Conservation (phyloP, 64 coral and sea anemone species). For the Actinia tenebrosa region DNA sequence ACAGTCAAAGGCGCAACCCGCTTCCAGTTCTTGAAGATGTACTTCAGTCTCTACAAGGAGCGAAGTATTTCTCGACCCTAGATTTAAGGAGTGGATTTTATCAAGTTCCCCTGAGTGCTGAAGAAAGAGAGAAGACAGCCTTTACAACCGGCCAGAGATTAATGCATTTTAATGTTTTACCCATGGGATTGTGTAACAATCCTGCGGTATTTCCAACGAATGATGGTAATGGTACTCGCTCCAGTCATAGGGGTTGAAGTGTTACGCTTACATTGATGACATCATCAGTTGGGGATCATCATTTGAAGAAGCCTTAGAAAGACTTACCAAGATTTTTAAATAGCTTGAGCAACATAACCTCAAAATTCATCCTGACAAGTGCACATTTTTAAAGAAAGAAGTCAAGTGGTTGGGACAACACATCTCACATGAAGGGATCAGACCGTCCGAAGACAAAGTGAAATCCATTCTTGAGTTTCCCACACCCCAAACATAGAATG, state of each 20-base stretch:
- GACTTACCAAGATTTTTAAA: constrained; percentile 11
- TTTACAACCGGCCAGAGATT: constrained; percentile 19
- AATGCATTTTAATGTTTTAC: constrained; percentile 17
- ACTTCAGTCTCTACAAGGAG: constrained; percentile 11
- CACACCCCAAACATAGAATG: not conserved
- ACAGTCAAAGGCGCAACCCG: constrained; percentile 7
- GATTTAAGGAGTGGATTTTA: constrained; percentile 13
- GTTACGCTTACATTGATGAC: constrained; percentile 11
- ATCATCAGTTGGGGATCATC: constrained; percentile 14
- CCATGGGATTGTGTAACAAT: constrained; percentile 11
- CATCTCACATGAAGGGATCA: constrained; percentile 14
- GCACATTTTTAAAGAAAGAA: not conserved
- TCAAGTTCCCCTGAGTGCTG: not conserved
- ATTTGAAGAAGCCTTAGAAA: constrained; percentile 18
- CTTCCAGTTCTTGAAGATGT: constrained; percentile 6
- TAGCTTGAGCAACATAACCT: not conserved
- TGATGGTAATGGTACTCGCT: not conserved
- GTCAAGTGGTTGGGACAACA: constrained; percentile 16
- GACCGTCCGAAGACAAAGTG: constrained; percentile 17
- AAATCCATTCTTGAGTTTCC: constrained; percentile 11
- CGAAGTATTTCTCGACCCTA: constrained; percentile 12
- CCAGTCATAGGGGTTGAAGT: constrained; percentile 12
- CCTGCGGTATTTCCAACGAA: not conserved
- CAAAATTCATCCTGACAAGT: constrained; percentile 5
- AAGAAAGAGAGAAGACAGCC: constrained; percentile 13